A percentile compares a stretch with the other conserved stretches of the same genome.
Conservation (phyloP, 2,888 invertebrate genomes). For the Toxonevra muliebris region DNA sequence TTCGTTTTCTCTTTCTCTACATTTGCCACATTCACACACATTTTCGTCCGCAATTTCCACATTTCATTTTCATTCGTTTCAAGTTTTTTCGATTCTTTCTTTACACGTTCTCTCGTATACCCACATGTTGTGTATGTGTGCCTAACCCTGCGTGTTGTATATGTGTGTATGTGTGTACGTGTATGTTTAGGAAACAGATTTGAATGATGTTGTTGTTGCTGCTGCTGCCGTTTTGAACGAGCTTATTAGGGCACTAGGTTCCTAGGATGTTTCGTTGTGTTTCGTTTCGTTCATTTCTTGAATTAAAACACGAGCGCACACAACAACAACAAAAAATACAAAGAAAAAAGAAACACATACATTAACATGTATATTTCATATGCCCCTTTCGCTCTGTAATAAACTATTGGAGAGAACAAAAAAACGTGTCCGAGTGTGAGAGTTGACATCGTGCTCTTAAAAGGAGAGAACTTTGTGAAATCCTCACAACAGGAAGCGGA, state of each 20-base stretch:
- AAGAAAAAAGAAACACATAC: constrained; percentile 12
- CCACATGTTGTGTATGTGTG: not conserved
- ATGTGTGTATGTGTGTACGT: not conserved
- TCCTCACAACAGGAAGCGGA: not conserved
- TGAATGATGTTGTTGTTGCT: constrained; percentile 24
- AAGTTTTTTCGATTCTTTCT: constrained; percentile 8
- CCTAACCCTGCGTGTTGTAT: not conserved
- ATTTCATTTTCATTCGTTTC: not conserved
- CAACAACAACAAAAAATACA: too few relatives aligned
- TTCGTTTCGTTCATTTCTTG: not conserved
- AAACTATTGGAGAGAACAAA: too few relatives aligned
- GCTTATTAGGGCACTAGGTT: constrained; percentile 61
- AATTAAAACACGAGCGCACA: not conserved
- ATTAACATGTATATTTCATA: constrained; percentile 10
- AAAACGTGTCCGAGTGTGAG: too few relatives aligned
- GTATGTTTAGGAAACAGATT: not conserved
- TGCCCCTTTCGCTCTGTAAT: not conserved
- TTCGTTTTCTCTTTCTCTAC: not conserved
- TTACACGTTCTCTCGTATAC: not conserved
- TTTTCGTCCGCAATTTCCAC: not conserved
- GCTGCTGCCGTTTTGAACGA: constrained; percentile 5
- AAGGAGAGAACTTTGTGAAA: not conserved
- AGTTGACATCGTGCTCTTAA: too few relatives aligned
- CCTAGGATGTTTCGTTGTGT: constrained; percentile 12
- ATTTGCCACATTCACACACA: not conserved